Conservation (phyloP, 2,113 vertebrate genomes). For the Cheirogaleus medius region DNA sequence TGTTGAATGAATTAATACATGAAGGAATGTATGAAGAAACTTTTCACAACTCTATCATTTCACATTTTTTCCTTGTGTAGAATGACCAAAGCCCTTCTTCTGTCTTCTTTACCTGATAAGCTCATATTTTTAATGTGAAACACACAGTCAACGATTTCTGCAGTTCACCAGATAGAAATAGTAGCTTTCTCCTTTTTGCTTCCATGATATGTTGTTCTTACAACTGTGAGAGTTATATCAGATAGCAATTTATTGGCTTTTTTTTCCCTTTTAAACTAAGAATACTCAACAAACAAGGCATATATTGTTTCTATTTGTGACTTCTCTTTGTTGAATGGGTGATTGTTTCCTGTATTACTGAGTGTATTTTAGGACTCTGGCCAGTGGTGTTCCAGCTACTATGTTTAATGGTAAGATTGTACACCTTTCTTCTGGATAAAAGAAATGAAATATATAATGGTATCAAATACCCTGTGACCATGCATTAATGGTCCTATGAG, state of each 20-base stretch:
- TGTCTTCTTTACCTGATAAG: background rate
- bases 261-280: background rate
- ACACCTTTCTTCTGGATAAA: background rate
- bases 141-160: background rate
- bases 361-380: background rate
- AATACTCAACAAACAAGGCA: background rate
- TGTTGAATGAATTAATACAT: background rate
- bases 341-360: background rate
- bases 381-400: background rate
- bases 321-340: background rate
- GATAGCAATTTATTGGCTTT: background rate
- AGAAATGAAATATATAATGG: background rate
- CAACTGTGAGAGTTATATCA: background rate
- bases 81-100: background rate
- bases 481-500: background rate
- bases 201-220: background rate
- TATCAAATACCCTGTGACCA: background rate
- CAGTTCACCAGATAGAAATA: background rate
- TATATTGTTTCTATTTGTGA: background rate
- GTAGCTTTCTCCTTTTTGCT: background rate
- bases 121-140: background rate
- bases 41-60: background rate
- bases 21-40: background rate
- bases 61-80: background rate
- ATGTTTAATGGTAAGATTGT: background rate